Evolutionary conservation across 2,113 vertebrate species (phyloP).

Genomic region (Lethenteron camtschaticum): DNA sequence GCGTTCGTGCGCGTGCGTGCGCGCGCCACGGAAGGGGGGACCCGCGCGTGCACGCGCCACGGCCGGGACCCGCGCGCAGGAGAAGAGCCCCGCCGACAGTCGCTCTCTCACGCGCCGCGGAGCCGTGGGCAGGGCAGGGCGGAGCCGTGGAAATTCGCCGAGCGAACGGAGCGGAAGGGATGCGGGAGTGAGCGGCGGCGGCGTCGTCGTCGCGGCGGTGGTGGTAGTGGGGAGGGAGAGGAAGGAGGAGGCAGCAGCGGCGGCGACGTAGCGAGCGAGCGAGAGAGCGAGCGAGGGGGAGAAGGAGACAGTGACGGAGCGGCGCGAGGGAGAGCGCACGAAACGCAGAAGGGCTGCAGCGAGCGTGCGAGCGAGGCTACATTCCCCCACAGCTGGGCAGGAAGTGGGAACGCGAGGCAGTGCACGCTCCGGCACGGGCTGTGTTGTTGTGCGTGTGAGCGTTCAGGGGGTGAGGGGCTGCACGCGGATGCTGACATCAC

Average conservation of each 20-base stretch:
- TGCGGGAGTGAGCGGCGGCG: constrained; percentile 11
- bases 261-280: background rate
- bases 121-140: background rate
- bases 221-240: constrained; percentile 16
- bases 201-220: constrained; percentile 1
- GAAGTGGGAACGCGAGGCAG: background rate
- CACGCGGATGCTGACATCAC: too few species aligned
- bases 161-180: constrained; percentile 11
- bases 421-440: too few species aligned
- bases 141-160: background rate
- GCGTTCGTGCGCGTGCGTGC: background rate
- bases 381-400: background rate
- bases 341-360: background rate
- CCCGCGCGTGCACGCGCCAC: background rate
- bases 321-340: background rate
- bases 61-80: background rate
- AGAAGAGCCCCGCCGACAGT: background rate
- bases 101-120: too few species aligned
- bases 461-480: too few species aligned
- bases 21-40: background rate
- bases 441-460: too few species aligned
- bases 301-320: background rate
- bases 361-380: background rate
- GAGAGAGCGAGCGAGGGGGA: constrained; percentile 2
- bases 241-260: background rate